Conservation (phyloP, 2,797 vertebrate genomes). For the Arctocebus calabarensis region DNA sequence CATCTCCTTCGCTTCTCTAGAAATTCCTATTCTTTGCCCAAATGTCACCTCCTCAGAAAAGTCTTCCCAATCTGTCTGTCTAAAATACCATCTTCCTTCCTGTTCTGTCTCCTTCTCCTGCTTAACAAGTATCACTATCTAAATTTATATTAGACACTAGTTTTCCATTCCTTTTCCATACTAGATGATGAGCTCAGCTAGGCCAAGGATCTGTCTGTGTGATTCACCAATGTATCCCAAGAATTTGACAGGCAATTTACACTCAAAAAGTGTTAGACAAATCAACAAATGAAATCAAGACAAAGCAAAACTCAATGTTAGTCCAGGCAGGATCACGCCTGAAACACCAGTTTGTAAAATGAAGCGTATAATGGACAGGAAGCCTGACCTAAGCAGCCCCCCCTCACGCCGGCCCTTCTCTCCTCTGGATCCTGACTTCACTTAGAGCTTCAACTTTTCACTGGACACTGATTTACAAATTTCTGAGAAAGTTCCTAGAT, state of each 20-base stretch:
- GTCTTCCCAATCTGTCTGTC: background rate
- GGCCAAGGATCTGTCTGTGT: background rate
- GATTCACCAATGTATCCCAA: background rate
- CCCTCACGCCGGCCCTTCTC: background rate
- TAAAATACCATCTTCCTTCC: conserved; percentile 45
- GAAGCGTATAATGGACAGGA: background rate
- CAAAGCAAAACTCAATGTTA: background rate
- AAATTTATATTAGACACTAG: background rate
- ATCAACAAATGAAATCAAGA: background rate
- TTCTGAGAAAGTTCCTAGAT: background rate
- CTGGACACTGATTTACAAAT: background rate
- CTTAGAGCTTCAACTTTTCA: background rate
- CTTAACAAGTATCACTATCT: background rate
- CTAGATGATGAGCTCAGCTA: background rate
- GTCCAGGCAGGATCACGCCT: background rate
- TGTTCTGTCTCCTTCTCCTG: background rate
- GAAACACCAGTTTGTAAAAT: conserved; percentile 12
- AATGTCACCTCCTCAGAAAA: conserved; percentile 25
- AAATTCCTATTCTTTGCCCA: background rate
- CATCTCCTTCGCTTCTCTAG: conserved; percentile 23
- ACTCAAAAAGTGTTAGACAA: background rate
- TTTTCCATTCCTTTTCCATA: conserved; percentile 12
- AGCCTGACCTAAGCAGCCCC: background rate
- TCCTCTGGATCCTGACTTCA: background rate
- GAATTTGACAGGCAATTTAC: background rate